A percentile compares a stretch with the other conserved stretches of the same genome.
phyloP scores from a whole-genome alignment of 1,140 invertebrate species.

The Contarinia nasturtii region DNA sequence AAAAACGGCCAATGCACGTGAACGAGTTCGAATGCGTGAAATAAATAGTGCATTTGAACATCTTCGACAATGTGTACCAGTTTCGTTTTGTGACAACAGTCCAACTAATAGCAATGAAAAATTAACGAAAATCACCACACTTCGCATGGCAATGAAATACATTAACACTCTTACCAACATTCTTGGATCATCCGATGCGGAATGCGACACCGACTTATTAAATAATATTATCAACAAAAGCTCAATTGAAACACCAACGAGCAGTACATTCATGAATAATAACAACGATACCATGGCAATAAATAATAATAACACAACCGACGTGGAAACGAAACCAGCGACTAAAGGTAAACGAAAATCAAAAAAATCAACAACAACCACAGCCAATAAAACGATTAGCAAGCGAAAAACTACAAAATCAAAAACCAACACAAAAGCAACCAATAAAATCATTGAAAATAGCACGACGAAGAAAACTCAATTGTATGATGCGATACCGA shows the following conservation, averaged over 20 bases:
- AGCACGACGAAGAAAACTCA: neutral
- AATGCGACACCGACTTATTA: neutral
- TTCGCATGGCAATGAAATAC: conserved; percentile 74
- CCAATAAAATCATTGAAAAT: neutral
- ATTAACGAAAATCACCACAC: conserved; percentile 72
- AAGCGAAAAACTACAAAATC: neutral
- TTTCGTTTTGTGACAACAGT: conserved; percentile 22
- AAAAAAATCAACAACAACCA: neutral
- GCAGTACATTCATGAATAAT: neutral
- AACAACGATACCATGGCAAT: neutral
- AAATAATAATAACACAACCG: neutral
- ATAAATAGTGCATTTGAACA: conserved; percentile 75
- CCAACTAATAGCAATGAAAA: conserved; percentile 39
- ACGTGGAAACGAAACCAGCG: neutral
- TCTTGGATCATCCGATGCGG: conserved; percentile 7
- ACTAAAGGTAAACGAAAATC: neutral
- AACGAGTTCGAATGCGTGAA: conserved; percentile 67
- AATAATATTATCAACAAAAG: neutral
- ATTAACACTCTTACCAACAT: conserved; percentile 42
- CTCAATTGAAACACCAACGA: too few relatives aligned
- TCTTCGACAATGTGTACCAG: conserved; percentile 53
- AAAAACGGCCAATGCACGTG: conserved; percentile 75
- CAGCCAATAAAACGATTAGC: neutral
- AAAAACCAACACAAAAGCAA: neutral
- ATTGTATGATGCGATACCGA: too few relatives aligned